Base-by-base conservation (phyloP, 2,888 invertebrate genomes). In the Monopis laevigella region DNA sequence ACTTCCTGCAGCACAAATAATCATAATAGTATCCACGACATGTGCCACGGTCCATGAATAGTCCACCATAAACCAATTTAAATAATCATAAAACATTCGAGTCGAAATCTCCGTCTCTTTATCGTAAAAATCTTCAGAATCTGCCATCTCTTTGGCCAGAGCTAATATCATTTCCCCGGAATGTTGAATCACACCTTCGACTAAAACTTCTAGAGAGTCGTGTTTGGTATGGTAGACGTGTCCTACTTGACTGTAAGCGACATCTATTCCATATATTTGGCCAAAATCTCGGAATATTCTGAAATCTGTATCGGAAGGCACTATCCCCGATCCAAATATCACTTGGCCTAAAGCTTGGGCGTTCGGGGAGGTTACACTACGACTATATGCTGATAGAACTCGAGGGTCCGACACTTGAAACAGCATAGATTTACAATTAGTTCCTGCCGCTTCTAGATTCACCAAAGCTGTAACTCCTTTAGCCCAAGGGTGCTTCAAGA, bases 401-500 rank as follows among this genome's bases (percentile, higher is more conserved):
- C 88, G 88, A 0, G 86, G 82, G 55, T 83, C 82, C 13, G 43
- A 39, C 24, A 39, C 41, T 71, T 94, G 94, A 59, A 95, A 95
- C 16, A 95, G 75, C 48, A 92, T 82, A 65, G 93, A 92, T 46
- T 90, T 85, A 2, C 93, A 93, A 11, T 93, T 93, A 42, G 88
- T 87, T 4, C 94, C 94, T 46, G 90, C 89, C 2, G 92, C 90
- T 63, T 95, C 94, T 51, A 95, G 69, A 71, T 95, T 95, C 45
- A 95, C 84, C 51, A 94, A 86, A 1, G 89, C 88, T 51, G 85
- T 82, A 45, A 89, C 82, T 55, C 87, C 82, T 50, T 86, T 83
- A 0, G 90, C 88, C 93, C 92, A 93, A 43, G 81, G 74, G 59
- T 90, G 90, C 51, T 86, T 81, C 16, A 74, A 64, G 45, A 74